phyloP scores from a whole-genome alignment of 2,888 invertebrate species.

The Microplitis deprimator region DNA sequence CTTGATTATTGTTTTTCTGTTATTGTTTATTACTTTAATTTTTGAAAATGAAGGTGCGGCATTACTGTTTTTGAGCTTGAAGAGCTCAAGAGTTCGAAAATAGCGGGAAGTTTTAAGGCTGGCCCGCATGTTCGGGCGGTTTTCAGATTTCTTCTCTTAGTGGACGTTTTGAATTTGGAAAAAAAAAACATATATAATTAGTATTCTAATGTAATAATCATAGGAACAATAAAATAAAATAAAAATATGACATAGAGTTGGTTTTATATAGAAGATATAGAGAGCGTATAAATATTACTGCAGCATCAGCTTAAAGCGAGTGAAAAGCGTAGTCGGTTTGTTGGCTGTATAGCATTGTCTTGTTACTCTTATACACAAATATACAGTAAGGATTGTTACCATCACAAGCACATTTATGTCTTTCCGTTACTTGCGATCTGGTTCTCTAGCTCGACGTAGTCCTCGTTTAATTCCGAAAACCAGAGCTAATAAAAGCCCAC shows the following conservation, averaged over 20 bases:
- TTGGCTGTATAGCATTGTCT: slow-evolving; percentile 41
- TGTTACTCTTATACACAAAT: slow-evolving; percentile 47
- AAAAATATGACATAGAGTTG: background rate
- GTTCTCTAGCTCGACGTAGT: slow-evolving; percentile 29
- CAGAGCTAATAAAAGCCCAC: slow-evolving; percentile 71
- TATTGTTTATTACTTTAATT: no score
- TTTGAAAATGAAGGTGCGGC: no score
- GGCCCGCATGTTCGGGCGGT: no score
- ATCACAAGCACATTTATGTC: slow-evolving; percentile 29
- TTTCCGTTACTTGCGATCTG: slow-evolving; percentile 36
- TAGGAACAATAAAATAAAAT: background rate
- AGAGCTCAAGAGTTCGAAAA: no score
- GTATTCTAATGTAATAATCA: background rate
- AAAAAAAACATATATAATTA: no score
- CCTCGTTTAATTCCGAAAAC: slow-evolving; percentile 55
- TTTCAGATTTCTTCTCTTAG: no score
- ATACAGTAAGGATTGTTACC: background rate
- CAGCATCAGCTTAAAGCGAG: slow-evolving; percentile 38
- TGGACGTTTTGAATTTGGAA: no score
- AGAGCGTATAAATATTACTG: slow-evolving; percentile 18
- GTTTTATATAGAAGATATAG: background rate
- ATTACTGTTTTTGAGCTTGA: no score
- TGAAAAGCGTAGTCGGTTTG: slow-evolving; percentile 46
- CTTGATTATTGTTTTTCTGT: no score
- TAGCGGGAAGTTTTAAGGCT: no score